These are phyloP conservation scores for Drosophila glabriapex DNA, from an alignment of 2,888 invertebrate species.

Conservation along the genomic window DNA sequence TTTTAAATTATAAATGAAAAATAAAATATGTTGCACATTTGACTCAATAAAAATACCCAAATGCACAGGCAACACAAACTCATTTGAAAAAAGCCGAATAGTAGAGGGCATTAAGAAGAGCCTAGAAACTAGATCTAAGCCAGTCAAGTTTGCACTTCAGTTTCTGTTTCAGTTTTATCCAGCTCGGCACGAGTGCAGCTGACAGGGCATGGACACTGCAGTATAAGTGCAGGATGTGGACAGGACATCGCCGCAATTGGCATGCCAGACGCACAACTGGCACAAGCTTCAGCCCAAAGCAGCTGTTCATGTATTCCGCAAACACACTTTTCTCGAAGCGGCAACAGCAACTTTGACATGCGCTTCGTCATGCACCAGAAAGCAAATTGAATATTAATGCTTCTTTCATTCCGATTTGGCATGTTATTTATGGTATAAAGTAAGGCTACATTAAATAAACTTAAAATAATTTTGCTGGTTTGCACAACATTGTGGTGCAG, in stretches of 20 bases:
- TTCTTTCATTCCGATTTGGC: neutral
- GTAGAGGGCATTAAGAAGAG: constrained; percentile 10
- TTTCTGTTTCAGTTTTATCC: constrained; percentile 65
- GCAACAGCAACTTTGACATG: constrained; percentile 20
- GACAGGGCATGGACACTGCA: constrained; percentile 61
- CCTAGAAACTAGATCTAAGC: constrained; percentile 21
- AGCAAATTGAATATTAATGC: neutral
- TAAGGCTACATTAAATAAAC: neutral
- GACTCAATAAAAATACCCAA: neutral
- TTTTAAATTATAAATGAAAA: neutral
- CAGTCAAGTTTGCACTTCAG: constrained; percentile 59
- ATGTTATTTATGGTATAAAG: neutral
- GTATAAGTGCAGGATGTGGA: constrained; percentile 41
- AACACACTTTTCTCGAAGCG: constrained; percentile 2
- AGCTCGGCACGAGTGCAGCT: constrained; percentile 69
- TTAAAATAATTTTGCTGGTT: neutral
- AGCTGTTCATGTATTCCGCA: constrained; percentile 23
- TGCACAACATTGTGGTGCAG: neutral
- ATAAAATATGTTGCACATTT: neutral
- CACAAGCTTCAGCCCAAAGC: constrained; percentile 19
- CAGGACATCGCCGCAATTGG: constrained; percentile 54
- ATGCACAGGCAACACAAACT: neutral
- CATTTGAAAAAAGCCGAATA: constrained; percentile 13
- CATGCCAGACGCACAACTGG: constrained; percentile 47
- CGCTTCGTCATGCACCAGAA: constrained; percentile 7